Conservation (phyloP, 2,113 vertebrate genomes). For the Platichthys stellatus region DNA sequence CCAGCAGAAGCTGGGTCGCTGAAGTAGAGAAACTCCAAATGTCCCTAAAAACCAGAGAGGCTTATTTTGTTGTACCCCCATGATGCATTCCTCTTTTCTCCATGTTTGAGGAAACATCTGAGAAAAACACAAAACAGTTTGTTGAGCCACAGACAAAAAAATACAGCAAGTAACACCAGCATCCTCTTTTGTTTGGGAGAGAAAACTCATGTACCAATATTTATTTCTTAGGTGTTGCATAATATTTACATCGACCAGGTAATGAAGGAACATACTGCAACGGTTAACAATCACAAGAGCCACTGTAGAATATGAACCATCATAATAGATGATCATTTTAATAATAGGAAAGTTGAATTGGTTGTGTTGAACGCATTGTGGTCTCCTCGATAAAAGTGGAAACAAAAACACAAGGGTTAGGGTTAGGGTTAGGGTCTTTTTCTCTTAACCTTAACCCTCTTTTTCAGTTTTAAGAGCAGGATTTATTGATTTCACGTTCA, state of each 20-base stretch:
- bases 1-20: conserved; percentile 56
- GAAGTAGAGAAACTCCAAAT: conserved; percentile 50
- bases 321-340: background rate
- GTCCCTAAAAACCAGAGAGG: conserved; percentile 67
- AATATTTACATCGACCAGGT: conserved; percentile 38
- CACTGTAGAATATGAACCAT: conserved; percentile 15
- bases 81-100: conserved; percentile 68
- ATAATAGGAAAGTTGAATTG: too few relatives aligned
- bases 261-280: conserved; percentile 30
- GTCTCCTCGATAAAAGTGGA: too few relatives aligned
- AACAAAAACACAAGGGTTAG: too few relatives aligned
- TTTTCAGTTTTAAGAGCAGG: too few relatives aligned
- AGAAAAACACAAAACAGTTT: conserved; percentile 58
- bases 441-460: too few relatives aligned
- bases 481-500: too few relatives aligned
- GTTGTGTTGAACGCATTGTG: too few relatives aligned
- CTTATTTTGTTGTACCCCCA: conserved; percentile 39
- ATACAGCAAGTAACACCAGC: conserved; percentile 53
- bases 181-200: conserved; percentile 9
- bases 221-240: conserved; percentile 38
- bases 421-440: too few relatives aligned
- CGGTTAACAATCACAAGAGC: conserved; percentile 14
- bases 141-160: conserved; percentile 68
- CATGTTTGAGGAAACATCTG: conserved; percentile 60
- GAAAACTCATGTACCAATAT: conserved; percentile 28